Base-by-base conservation (phyloP, 2,797 vertebrate genomes). In the Gobio occitaniae region DNA sequence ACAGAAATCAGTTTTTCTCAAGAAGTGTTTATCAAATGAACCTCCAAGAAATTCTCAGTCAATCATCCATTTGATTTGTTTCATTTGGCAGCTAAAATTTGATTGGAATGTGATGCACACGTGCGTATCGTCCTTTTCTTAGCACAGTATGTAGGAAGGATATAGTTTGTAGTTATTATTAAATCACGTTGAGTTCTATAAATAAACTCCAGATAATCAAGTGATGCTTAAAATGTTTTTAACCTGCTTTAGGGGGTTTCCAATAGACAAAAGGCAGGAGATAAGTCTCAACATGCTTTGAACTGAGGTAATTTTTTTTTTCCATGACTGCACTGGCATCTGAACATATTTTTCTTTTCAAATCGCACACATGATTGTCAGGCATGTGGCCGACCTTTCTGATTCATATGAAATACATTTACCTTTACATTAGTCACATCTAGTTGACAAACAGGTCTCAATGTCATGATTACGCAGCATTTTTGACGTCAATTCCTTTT, bases 401-500 rank as follows among this genome's bases (percentile, higher is more conserved):
- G 65, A 52, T 63, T 6, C 50, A 15, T 47, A 74, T 38, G n/a
- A 11, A 69, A 25, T 17, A 13, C 25, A 32, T 59, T 1, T 52
- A 6, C 8, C 29, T 75, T 83, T 25, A 61, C 29, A 25, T 75
- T 38, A 76, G 59, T 83, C 71, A 41, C 61, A 41, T 65, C 19
- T 17, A 17, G 61, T 68, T 13, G 82, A 54, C 72, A 76, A 82
- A 74, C 56, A 3, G 41, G 41, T 41, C 5, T 56, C 32, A 17
- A 10, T 69, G 68, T 78, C 66, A 78, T 44, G 19, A 77, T 89
- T 88, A 63, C 82, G 19, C 19, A n/a, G 75, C 74, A 63, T 65
- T 87, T 88, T 88, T n/a, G 16, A 4, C 38, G 50, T 70, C 59
- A 9, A 2, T 38, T 11, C 2, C 50, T 70, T 56, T 1, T 54